Evolutionary conservation across 2,888 invertebrate genomes (phyloP).

Genomic region (Dynastes maya): DNA sequence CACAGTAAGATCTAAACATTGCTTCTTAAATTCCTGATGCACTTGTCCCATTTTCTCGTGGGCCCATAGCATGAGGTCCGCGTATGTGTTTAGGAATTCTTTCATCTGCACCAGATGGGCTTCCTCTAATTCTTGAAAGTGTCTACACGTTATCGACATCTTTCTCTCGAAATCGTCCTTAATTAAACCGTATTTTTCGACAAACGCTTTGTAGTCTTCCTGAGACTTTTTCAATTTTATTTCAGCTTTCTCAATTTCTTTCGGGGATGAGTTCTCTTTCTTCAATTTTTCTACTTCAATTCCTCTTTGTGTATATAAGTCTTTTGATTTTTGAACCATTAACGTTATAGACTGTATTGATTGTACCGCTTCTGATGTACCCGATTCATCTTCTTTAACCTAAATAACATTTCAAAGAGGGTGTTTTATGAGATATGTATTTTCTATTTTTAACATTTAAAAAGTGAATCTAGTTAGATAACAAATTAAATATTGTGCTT

Average conservation of each 20-base stretch:
- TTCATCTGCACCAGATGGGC: slow-evolving; percentile 95
- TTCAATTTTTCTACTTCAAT: slow-evolving; percentile 91
- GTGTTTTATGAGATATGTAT: too few relatives aligned
- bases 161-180: slow-evolving; percentile 96
- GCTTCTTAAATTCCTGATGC: slow-evolving; percentile 93
- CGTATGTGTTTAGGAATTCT: slow-evolving; percentile 92
- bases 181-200: slow-evolving; percentile 93
- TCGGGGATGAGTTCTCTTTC: slow-evolving; percentile 91
- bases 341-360: slow-evolving; percentile 91
- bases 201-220: slow-evolving; percentile 92
- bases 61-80: slow-evolving; percentile 89
- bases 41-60: slow-evolving; percentile 94
- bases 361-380: slow-evolving; percentile 91
- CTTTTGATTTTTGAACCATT: slow-evolving; percentile 92
- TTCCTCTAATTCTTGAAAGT: slow-evolving; percentile 96
- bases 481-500: too few relatives aligned
- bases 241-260: slow-evolving; percentile 95
- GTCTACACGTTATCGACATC: slow-evolving; percentile 94
- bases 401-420: slow-evolving; percentile 60
- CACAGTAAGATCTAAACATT: slow-evolving; percentile 92
- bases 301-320: slow-evolving; percentile 90
- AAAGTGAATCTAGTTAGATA: too few relatives aligned
- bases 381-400: slow-evolving; percentile 95
- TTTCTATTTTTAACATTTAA: too few relatives aligned
- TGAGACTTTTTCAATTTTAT: slow-evolving; percentile 93